Base-by-base conservation (phyloP, 2,113 vertebrate genomes). In the Gobio gobio region DNA sequence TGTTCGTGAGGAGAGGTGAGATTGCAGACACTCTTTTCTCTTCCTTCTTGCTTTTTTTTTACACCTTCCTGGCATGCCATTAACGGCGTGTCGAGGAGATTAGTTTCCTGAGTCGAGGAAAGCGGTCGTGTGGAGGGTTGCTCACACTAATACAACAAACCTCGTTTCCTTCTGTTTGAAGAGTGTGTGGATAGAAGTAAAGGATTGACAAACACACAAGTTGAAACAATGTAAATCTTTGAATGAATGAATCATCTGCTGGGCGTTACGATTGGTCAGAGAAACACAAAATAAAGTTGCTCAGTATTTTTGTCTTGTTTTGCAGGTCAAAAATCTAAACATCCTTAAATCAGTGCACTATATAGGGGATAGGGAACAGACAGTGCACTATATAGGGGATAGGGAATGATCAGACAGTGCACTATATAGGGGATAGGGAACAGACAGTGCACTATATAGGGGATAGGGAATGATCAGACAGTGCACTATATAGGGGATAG, bases 1-100 rank as follows among this genome's bases (percentile, higher is more conserved):
- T 82, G 73, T 88, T 90, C 56, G 82, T 88, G 82, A 79, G 72
- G 84, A 86, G 89, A 92, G 90, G 90, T 91, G 90, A 82, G 90
- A 91, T 90, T 86, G 85, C 86, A 85, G 58, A 86, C 87, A 85
- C 80, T 83, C 86, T 84, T 81, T 83, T 88, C 78, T 74, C 66
- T 58, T 83, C 72, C 54, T 20, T 84, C 40, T 78, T 84, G 22
- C 82, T 82, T 82, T 76, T 59, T 20, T 56, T 88, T 90, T 87
- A 85, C 91, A 91, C 89, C 79, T 89, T 85, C 74, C 81, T 89
- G 86, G 82, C 83, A 85, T 89, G 85, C 82, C 79, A 90, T 91
- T 91, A 90, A 87, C 85, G 18, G 83, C 73, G 78, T 85, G 87
- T 88, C 64, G 82, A 88, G 85, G 83, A 90, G 90, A 92, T 90